phyloP scores from a whole-genome alignment of 2,888 invertebrate genomes.

The Ecliptopera silaceata region DNA sequence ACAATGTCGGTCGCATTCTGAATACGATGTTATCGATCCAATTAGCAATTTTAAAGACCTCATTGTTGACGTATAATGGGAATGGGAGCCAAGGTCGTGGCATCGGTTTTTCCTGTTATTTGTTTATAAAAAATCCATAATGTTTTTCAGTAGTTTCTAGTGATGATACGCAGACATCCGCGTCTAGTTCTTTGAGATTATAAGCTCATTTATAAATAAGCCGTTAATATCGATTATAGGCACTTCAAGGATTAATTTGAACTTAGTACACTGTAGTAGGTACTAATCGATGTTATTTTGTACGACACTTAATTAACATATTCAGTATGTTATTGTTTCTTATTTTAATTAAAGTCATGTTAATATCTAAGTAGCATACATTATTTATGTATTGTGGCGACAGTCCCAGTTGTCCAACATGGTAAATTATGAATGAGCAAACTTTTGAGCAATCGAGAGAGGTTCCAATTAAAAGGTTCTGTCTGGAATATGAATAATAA shows the following conservation, averaged over 20 bases:
- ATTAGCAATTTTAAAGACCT: conserved; percentile 15
- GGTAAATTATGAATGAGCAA: neutral
- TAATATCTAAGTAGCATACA: too few species aligned
- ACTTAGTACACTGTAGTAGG: too few species aligned
- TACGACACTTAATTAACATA: too few species aligned
- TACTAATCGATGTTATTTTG: too few species aligned
- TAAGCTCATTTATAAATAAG: too few species aligned
- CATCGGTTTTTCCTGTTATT: neutral
- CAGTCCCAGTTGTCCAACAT: neutral
- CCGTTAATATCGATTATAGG: too few species aligned
- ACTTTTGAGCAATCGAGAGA: conserved; percentile 9
- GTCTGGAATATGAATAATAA: conserved; percentile 5
- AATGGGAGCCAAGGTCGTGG: conserved; percentile 12
- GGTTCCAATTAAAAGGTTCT: conserved; percentile 3
- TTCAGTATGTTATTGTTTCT: too few species aligned
- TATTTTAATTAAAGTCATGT: too few species aligned
- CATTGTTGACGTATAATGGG: conserved; percentile 15
- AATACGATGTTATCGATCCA: conserved; percentile 16
- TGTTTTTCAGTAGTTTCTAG: neutral
- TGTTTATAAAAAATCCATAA: neutral
- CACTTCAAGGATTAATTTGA: too few species aligned
- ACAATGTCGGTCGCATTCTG: conserved; percentile 15
- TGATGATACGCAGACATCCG: too few species aligned
- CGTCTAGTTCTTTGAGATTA: too few species aligned
- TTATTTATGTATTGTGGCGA: too few species aligned